These are phyloP conservation scores for Xylocampa areola DNA, from an alignment of 2,888 invertebrate species.

Conservation along the genomic window DNA sequence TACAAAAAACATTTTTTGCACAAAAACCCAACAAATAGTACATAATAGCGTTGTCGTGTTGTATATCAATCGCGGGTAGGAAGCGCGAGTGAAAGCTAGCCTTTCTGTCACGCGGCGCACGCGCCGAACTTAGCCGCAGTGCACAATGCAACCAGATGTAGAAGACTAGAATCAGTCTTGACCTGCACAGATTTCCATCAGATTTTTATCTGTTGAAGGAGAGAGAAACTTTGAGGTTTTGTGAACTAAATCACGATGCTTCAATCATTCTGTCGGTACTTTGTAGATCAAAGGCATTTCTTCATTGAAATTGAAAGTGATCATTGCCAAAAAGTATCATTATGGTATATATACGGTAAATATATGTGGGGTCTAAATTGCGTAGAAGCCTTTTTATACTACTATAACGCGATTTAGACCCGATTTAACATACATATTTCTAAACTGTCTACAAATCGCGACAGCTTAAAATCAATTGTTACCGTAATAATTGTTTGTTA, in stretches of 20 bases:
- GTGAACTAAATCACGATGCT: slow-evolving; percentile 22
- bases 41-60: slow-evolving; percentile 66
- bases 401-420: too few relatives aligned
- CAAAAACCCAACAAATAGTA: slow-evolving; percentile 57
- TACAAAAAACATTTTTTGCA: slow-evolving; percentile 32
- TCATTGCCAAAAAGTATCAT: not conserved
- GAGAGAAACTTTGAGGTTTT: slow-evolving; percentile 18
- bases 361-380: too few relatives aligned
- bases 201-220: slow-evolving; percentile 42
- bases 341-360: too few relatives aligned
- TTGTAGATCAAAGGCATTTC: slow-evolving; percentile 13
- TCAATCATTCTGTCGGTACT: not conserved
- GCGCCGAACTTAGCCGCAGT: slow-evolving; percentile 55
- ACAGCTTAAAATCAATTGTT: too few relatives aligned
- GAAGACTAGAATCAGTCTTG: slow-evolving; percentile 39
- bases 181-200: slow-evolving; percentile 38
- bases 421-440: too few relatives aligned
- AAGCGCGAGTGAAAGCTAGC: slow-evolving; percentile 69
- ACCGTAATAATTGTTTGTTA: too few relatives aligned
- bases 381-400: too few relatives aligned
- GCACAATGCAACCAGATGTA: slow-evolving; percentile 56
- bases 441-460: too few relatives aligned
- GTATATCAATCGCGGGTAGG: slow-evolving; percentile 64
- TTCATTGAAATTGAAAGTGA: slow-evolving; percentile 20
- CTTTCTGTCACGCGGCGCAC: slow-evolving; percentile 69